phyloP scores from a whole-genome alignment of 2,888 invertebrate species.

The Pachycephus smyrnensis region DNA sequence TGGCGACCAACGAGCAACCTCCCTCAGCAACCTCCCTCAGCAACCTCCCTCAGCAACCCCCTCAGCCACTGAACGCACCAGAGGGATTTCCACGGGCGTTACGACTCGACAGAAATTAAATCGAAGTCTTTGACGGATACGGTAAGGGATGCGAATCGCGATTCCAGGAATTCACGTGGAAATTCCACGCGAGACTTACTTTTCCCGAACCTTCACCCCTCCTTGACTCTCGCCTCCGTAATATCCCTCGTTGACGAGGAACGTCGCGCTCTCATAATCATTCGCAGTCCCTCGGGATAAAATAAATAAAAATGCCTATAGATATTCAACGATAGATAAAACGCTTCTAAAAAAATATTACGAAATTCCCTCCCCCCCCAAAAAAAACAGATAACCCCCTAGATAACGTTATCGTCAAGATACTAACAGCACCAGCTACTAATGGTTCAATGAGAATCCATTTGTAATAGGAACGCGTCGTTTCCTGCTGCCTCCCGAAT shows the following conservation, averaged over 20 bases:
- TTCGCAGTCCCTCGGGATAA: neutral
- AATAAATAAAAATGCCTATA: neutral
- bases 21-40: slow-evolving; percentile 8
- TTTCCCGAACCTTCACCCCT: neutral
- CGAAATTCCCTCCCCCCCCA: neutral
- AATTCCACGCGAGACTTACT: slow-evolving; percentile 17
- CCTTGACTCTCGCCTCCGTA: neutral
- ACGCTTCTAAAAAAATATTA: neutral
- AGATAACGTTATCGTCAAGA: neutral
- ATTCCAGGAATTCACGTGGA: slow-evolving; percentile 28
- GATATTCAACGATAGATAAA: neutral
- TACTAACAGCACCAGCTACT: neutral
- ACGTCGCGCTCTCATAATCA: neutral
- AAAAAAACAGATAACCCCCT: neutral
- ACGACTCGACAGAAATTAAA: slow-evolving; percentile 57
- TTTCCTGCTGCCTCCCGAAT: neutral
- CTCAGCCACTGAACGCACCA: slow-evolving; percentile 25
- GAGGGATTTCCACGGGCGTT: slow-evolving; percentile 44
- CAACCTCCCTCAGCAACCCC: slow-evolving; percentile 26
- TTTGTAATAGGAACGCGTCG: neutral
- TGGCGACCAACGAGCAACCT: neutral
- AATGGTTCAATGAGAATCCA: neutral
- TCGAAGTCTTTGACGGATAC: slow-evolving; percentile 58
- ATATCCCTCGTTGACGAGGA: neutral
- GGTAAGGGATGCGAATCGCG: slow-evolving; percentile 36